phyloP scores from a whole-genome alignment of 2,888 invertebrate genomes.

The Cheilosia vernalis region DNA sequence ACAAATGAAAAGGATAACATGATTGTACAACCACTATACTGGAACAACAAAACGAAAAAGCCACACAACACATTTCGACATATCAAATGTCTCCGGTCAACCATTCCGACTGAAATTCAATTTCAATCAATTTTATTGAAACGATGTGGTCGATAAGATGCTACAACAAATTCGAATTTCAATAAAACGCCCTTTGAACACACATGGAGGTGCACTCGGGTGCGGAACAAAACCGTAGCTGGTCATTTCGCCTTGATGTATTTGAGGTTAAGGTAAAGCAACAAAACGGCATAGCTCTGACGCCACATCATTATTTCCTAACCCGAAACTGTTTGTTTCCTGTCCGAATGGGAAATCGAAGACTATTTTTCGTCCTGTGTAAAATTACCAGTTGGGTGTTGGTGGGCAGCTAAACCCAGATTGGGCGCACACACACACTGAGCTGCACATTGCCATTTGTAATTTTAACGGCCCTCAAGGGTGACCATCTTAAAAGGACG shows the following conservation, averaged over 20 bases:
- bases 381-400: slow-evolving; percentile 31
- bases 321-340: slow-evolving; percentile 71
- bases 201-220: slow-evolving; percentile 3
- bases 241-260: slow-evolving; percentile 62
- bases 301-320: slow-evolving; percentile 73
- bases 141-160: slow-evolving; percentile 73
- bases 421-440: not conserved
- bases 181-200: slow-evolving; percentile 59
- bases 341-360: slow-evolving; percentile 72
- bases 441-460: slow-evolving; percentile 70
- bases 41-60: slow-evolving; percentile 10
- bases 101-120: slow-evolving; percentile 72
- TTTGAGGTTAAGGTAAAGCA: slow-evolving; percentile 73
- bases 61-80: slow-evolving; percentile 50
- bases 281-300: slow-evolving; percentile 57
- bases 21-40: slow-evolving; percentile 1
- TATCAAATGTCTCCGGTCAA: slow-evolving; percentile 71
- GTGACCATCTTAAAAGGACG: slow-evolving; percentile 65
- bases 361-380: slow-evolving; percentile 65
- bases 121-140: slow-evolving; percentile 75
- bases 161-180: slow-evolving; percentile 68
- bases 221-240: not conserved
- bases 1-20: slow-evolving; percentile 3
- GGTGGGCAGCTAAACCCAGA: not conserved
- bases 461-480: slow-evolving; percentile 72